Conservation (phyloP, 2,797 vertebrate genomes). For the Morus bassanus region DNA sequence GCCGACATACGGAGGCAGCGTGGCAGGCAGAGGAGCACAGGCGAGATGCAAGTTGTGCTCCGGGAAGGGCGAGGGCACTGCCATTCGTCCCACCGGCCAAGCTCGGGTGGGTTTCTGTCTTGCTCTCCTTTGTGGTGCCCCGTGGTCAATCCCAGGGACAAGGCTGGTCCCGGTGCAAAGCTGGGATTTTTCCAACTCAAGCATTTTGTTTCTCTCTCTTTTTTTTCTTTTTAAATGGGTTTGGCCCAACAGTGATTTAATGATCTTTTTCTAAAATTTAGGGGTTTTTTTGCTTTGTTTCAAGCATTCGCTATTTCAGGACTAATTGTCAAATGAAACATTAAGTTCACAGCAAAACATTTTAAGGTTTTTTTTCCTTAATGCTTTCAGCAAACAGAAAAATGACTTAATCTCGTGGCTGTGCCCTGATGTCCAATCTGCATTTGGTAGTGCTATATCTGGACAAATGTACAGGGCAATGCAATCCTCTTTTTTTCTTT, state of each 20-base stretch:
- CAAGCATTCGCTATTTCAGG: background rate
- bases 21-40: fast-evolving
- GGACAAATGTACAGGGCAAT: slow-evolving; percentile 6
- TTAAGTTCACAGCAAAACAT: background rate
- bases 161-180: background rate
- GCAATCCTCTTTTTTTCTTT: background rate
- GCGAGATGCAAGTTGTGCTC: background rate
- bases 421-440: background rate
- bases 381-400: background rate
- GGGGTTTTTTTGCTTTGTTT: background rate
- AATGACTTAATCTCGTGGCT: background rate
- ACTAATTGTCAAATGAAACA: background rate
- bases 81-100: fast-evolving
- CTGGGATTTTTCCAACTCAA: background rate
- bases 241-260: background rate
- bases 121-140: background rate
- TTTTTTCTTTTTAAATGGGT: background rate
- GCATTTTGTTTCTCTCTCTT: background rate
- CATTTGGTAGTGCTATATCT: slow-evolving; percentile 6
- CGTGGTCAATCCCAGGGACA: background rate
- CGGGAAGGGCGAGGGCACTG: background rate
- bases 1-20: fast-evolving
- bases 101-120: background rate
- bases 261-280: background rate
- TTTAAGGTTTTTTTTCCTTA: background rate